Evolutionary conservation across 2,797 vertebrate genomes (phyloP).

Genomic region (Euthynnus affinis): DNA sequence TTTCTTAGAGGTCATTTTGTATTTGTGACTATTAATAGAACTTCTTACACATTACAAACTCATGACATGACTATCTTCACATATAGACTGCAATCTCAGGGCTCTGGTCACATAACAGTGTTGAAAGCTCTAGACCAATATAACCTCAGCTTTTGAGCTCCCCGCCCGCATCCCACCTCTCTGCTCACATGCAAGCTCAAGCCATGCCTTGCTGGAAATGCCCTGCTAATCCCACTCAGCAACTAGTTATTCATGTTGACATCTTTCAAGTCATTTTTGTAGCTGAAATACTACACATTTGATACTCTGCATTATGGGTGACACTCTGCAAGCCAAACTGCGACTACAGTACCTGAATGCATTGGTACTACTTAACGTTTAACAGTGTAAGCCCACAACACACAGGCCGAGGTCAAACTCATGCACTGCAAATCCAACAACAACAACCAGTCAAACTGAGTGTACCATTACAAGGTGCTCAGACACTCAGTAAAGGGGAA

Average conservation of each 20-base stretch:
- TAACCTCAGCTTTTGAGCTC: slow-evolving; percentile 63
- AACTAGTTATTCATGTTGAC: slow-evolving; percentile 31
- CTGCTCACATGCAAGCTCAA: slow-evolving; percentile 71
- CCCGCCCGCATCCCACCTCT: slow-evolving; percentile 56
- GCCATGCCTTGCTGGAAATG: slow-evolving; percentile 72
- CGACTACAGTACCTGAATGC: slow-evolving; percentile 18
- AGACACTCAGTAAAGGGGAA: slow-evolving; percentile 34
- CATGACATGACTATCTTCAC: slow-evolving; percentile 53
- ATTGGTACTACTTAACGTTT: slow-evolving; percentile 12
- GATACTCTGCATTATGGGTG: slow-evolving; percentile 13
- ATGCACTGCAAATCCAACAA: slow-evolving; percentile 60
- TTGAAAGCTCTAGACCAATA: slow-evolving; percentile 66
- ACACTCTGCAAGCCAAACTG: slow-evolving; percentile 39
- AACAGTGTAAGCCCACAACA: slow-evolving; percentile 44
- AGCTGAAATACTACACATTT: slow-evolving; percentile 22
- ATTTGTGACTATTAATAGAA: slow-evolving; percentile 30
- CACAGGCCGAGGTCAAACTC: slow-evolving; percentile 52
- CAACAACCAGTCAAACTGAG: slow-evolving; percentile 27
- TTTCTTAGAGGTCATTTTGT: slow-evolving; percentile 8
- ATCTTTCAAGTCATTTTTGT: slow-evolving; percentile 26
- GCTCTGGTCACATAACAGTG: slow-evolving; percentile 56
- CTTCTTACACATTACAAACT: slow-evolving; percentile 27
- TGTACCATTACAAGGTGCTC: slow-evolving; percentile 28
- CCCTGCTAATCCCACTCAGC: slow-evolving; percentile 49
- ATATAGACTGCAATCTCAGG: slow-evolving; percentile 46